These are phyloP conservation scores for Tuberolachnus salignus DNA, from an alignment of 2,888 invertebrate species.

Conservation along the genomic window DNA sequence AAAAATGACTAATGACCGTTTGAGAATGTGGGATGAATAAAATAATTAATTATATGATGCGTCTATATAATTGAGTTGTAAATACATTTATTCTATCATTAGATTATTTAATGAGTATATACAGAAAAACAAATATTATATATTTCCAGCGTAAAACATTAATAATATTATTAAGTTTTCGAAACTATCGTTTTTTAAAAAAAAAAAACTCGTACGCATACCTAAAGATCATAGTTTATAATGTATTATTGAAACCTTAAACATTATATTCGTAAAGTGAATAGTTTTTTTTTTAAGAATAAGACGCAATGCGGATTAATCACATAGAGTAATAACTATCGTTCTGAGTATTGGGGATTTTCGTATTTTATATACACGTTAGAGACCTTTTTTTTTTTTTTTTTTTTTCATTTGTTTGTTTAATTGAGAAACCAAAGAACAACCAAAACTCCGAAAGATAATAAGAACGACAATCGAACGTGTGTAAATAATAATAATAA, in stretches of 20 bases:
- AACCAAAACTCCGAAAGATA: too few relatives aligned
- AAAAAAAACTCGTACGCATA: background rate
- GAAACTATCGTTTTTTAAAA: conserved; percentile 26
- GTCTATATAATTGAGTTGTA: background rate
- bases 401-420: too few relatives aligned
- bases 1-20: conserved; percentile 4
- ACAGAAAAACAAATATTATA: background rate
- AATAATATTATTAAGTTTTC: conserved; percentile 23
- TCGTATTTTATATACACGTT: too few relatives aligned
- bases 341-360: too few relatives aligned
- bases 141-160: conserved; percentile 21
- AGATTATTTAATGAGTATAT: background rate
- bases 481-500: too few relatives aligned
- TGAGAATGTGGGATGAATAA: background rate
- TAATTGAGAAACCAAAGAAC: too few relatives aligned
- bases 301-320: too few relatives aligned
- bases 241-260: conserved; percentile 6
- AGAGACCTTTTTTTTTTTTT: too few relatives aligned
- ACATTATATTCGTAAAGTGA: background rate
- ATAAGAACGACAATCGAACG: too few relatives aligned
- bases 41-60: too few relatives aligned
- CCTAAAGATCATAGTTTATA: background rate
- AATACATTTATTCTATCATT: background rate
- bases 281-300: too few relatives aligned
- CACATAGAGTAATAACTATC: too few relatives aligned